phyloP scores from a whole-genome alignment of 1,140 invertebrate genomes.

The Drosophila arizonae region DNA sequence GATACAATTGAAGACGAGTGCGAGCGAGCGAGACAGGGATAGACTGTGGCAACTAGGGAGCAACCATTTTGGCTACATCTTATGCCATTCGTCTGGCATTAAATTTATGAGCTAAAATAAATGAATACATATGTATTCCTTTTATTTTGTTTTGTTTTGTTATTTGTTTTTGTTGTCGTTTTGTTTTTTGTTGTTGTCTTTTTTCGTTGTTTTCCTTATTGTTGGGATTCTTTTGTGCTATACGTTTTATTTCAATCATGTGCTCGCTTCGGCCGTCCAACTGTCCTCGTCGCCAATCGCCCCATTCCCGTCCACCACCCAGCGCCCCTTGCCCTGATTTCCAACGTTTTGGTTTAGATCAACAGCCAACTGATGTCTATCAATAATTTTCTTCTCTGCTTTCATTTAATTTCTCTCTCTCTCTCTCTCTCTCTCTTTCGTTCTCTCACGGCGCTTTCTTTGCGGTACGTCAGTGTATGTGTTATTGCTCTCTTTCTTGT shows the following conservation, averaged over 20 bases:
- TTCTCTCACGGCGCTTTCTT: conserved; percentile 4
- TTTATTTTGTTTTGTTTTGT: conserved; percentile 11
- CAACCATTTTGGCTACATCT: conserved; percentile 44
- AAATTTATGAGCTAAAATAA: conserved; percentile 68
- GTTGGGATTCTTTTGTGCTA: conserved; percentile 61
- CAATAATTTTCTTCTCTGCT: conserved; percentile 57
- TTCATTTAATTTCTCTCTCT: conserved; percentile 22
- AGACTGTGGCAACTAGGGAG: not conserved
- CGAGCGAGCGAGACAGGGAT: not conserved
- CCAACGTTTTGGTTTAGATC: conserved; percentile 20
- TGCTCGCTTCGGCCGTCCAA: conserved; percentile 51
- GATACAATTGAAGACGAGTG: conserved; percentile 9
- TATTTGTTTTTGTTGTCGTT: conserved; percentile 19
- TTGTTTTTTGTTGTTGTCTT: conserved; percentile 37
- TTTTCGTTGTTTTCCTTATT: conserved; percentile 33
- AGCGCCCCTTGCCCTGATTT: not conserved
- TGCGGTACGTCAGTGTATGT: not conserved
- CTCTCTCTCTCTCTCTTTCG: conserved; percentile 8
- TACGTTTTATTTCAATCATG: conserved; percentile 76
- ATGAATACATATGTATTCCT: conserved; percentile 38
- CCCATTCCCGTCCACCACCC: not conserved
- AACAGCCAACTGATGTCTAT: conserved; percentile 73
- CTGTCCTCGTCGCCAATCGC: conserved; percentile 39
- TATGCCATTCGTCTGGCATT: conserved; percentile 28
- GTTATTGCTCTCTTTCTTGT: conserved; percentile 13